Evolutionary conservation across 2,797 vertebrate genomes (phyloP).

Genomic region (Rhynchotus rufescens): DNA sequence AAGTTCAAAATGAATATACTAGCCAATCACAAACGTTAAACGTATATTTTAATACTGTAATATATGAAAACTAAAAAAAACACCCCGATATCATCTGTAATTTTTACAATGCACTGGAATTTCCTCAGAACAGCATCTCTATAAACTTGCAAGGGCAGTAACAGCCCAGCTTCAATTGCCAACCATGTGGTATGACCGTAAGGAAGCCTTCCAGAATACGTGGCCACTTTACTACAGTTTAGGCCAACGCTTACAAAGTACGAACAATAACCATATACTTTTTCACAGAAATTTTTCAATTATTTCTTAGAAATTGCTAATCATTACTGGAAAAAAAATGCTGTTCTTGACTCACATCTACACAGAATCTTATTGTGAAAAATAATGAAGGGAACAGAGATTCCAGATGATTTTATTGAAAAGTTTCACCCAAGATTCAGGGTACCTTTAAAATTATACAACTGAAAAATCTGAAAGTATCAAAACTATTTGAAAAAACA

Average conservation of each 20-base stretch:
- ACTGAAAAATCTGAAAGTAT: no score
- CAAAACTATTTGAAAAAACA: no score
- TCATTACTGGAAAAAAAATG: not conserved
- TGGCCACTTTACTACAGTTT: not conserved
- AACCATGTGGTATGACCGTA: not conserved
- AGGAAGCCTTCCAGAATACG: not conserved
- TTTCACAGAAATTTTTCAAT: not conserved
- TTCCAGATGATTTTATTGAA: no score
- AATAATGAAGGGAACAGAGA: no score
- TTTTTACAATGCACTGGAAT: not conserved
- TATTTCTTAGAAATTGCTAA: not conserved
- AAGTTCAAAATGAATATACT: not conserved
- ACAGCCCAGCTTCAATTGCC: not conserved
- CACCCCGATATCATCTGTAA: not conserved
- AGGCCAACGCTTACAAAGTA: not conserved
- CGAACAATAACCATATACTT: not conserved
- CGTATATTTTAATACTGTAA: not conserved
- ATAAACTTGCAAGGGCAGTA: not conserved
- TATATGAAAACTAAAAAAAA: not conserved
- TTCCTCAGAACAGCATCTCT: not conserved
- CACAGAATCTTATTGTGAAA: no score
- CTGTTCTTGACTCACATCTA: no score
- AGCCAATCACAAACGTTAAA: not conserved
- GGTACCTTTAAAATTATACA: no score
- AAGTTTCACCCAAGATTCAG: no score